Evolutionary conservation across 2,888 invertebrate genomes (phyloP).

Genomic region (Sinhomidia bicolor): DNA sequence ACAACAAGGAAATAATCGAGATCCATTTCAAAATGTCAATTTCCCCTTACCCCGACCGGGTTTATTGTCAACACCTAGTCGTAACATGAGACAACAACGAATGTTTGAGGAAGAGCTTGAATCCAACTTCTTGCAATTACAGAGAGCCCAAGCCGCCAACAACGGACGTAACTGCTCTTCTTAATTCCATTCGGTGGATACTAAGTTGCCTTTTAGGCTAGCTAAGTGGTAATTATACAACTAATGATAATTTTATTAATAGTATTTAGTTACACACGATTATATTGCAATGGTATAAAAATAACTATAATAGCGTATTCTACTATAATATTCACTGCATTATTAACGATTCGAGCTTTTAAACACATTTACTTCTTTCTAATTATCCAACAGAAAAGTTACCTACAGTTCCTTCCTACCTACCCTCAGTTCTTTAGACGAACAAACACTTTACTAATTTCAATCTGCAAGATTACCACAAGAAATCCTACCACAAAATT

Average conservation of each 20-base stretch:
- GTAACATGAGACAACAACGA: too few relatives aligned
- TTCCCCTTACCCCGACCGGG: too few relatives aligned
- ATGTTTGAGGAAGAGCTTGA: too few relatives aligned
- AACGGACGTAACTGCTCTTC: too few relatives aligned
- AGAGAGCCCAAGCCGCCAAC: too few relatives aligned
- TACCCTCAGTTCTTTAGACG: constrained; percentile 84
- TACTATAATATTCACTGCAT: too few relatives aligned
- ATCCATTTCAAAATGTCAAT: too few relatives aligned
- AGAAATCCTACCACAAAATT: constrained; percentile 86
- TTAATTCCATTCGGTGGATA: constrained; percentile 82
- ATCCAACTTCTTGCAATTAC: too few relatives aligned
- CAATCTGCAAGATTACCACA: constrained; percentile 86
- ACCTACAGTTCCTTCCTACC: constrained; percentile 93
- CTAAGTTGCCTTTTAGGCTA: constrained; percentile 82
- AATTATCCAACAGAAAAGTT: constrained; percentile 84
- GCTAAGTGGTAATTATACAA: constrained; percentile 78
- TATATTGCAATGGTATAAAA: not conserved
- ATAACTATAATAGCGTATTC: not conserved
- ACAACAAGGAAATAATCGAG: too few relatives aligned
- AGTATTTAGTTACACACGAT: not conserved
- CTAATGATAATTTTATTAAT: constrained; percentile 26
- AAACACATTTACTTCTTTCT: not conserved
- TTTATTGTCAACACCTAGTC: too few relatives aligned
- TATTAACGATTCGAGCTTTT: too few relatives aligned
- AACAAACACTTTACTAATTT: constrained; percentile 80